These are phyloP conservation scores for Tauraco hartlaubi DNA, from an alignment of 2,797 vertebrate species.

Conservation along the genomic window DNA sequence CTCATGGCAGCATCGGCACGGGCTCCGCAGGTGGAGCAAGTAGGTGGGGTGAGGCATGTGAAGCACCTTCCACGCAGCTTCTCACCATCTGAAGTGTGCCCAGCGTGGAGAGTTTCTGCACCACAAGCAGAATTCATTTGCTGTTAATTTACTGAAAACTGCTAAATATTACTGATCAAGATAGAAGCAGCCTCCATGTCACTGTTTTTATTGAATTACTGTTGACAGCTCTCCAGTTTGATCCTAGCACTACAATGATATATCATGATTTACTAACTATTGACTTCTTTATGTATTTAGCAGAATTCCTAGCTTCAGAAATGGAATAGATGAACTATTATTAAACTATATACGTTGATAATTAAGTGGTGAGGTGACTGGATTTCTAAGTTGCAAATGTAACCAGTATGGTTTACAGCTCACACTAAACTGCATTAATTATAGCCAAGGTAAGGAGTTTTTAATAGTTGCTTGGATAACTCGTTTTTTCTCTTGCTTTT, in stretches of 20 bases:
- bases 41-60: background rate
- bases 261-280: background rate
- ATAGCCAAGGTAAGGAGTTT: conserved; percentile 27
- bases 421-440: background rate
- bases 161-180: background rate
- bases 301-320: background rate
- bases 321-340: background rate
- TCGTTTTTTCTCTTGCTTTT: background rate
- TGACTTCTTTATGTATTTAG: background rate
- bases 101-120: background rate
- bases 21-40: background rate
- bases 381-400: background rate
- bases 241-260: background rate
- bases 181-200: background rate
- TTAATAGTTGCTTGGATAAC: background rate
- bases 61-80: background rate
- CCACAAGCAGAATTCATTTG: background rate
- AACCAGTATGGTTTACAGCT: background rate
- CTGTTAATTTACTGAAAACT: background rate
- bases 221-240: background rate
- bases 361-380: background rate
- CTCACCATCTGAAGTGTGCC: background rate
- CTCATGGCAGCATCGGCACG: background rate
- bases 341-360: background rate
- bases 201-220: background rate